Evolutionary conservation across 2,113 vertebrate species (phyloP), one percentile per base, ranked within the genome.

Genomic region (Sciurus niger): DNA sequence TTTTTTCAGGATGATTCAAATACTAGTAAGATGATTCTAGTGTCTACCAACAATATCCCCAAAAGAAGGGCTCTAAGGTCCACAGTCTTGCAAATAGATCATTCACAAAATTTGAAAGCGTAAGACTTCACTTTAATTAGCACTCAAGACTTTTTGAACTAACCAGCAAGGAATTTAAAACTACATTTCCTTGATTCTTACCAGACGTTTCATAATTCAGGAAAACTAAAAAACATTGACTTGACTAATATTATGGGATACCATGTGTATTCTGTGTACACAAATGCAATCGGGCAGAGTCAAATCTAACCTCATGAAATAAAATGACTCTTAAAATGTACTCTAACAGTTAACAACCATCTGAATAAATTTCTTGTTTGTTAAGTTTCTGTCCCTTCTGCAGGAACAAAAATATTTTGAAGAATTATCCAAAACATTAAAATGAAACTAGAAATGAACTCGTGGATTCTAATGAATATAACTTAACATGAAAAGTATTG

Each of bases 401-500:
- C 9, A 63, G 82, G 89, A 82, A 92, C 60, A 86, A 77, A 55
- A 48, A 79, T 4, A 28, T 32, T 65, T 87, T 92, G 17, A 89
- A 90, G 67, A 93, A 89, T 51, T 92, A 32, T 43, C 55, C 25
- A 90, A 63, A 55, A 37, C 13, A 53, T 77, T 82, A 87, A 90
- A 87, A 89, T 77, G 30, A 95, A 94, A 84, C 53, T 46, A 73
- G n/a, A 76, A 53, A 82, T 90, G 40, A 95, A 88, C 8, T 22
- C 6, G 70, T 17, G 53, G 76, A 76, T 84, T 94, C 88, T 79
- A 95, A 68, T 20, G 93, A 74, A 34, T 65, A 28, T 51, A 90
- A 80, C 13, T 43, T 78, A 25, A 32, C 48, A 60, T 43, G 67
- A 90, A 82, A 88, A 82, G 12, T 20, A 73, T 24, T 74, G 46